These are phyloP conservation scores for Epirrhoe tristata DNA, from an alignment of 2,888 invertebrate genomes.

Conservation along the genomic window DNA sequence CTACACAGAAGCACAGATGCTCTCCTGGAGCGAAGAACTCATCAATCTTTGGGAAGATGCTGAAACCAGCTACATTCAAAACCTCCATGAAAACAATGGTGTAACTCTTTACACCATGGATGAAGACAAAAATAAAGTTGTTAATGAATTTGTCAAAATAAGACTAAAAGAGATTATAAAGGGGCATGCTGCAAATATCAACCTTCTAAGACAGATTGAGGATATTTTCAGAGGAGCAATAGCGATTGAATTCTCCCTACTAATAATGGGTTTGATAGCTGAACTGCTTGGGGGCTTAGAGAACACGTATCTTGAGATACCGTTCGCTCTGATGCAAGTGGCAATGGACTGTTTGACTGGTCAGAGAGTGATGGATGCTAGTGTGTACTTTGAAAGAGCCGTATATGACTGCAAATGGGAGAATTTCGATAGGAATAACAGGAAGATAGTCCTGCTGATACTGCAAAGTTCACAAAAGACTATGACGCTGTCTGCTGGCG, in stretches of 20 bases:
- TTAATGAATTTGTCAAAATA: conserved; percentile 44
- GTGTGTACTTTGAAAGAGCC: conserved; percentile 55
- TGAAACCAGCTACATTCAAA: conserved; percentile 36
- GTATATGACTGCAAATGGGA: conserved; percentile 71
- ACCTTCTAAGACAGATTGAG: conserved; percentile 49
- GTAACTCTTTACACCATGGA: conserved; percentile 10
- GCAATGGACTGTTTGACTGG: conserved; percentile 66
- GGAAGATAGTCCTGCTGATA: conserved; percentile 61
- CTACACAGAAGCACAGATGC: conserved; percentile 65
- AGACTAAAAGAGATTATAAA: conserved; percentile 47
- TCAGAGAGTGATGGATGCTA: conserved; percentile 65
- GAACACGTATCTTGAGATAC: conserved; percentile 58
- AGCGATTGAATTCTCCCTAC: conserved; percentile 54
- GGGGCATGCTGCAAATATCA: conserved; percentile 49
- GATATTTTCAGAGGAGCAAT: conserved; percentile 52
- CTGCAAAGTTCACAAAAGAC: conserved; percentile 65
- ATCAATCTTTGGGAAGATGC: conserved; percentile 59
- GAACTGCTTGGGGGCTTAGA: conserved; percentile 59
- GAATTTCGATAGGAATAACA: conserved; percentile 61
- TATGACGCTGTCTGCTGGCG: conserved; percentile 64
- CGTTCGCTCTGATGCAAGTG: conserved; percentile 56
- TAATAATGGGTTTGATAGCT: conserved; percentile 50
- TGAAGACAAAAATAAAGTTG: conserved; percentile 38
- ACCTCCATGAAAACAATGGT: background rate
- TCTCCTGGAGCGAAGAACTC: conserved; percentile 62